Base-by-base conservation (phyloP, 2,888 invertebrate genomes). In the Cryptocephalus moraei region DNA sequence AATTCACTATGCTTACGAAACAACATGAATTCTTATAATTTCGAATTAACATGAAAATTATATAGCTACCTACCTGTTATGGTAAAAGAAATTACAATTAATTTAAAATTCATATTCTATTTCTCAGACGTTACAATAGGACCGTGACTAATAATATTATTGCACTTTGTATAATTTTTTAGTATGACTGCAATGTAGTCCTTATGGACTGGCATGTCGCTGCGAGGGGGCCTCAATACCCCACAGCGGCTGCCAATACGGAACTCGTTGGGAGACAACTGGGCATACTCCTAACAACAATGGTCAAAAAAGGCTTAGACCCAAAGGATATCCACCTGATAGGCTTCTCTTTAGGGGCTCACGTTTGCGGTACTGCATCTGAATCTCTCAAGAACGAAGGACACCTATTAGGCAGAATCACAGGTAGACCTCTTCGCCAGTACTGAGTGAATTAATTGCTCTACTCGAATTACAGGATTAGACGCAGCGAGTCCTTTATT, bases 401-500 rank as follows among this genome's bases (percentile, higher is more conserved):
- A 4, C 58, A 72, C 22, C 62, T 75, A 32, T 54, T 79, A 11
- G 78, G 77, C n/a, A 67, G 79, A 49, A 80, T 80, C 53, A 78
- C 79, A 47, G 79, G 78, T 66, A 36, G n/a, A 11, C 8, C 11
- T 34, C 9, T n/a, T 34, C n/a, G n/a, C 34, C 34, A 34, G n/a
- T 4, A 36, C 6, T 36, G 12, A 36, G 2, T 2, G 12, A 36
- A 40, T 10, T 12, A n/a, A 40, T 13, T 4, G 13, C 11, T 31
- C 9, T 9, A 1, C 39, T 48, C 45, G 46, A 9, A 36, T 50
- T 63, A 61, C 68, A 80, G 91, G 89, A 34, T 66, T 91, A 46
- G 91, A 91, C 64, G 89, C 91, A 0, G 90, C 91, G 0, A 82
- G 85, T 62, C 91, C 91, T 0, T 75, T 91, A 0, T 90, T 82